Percentiles rank a stretch among this genome's conserved stretches.
phyloP scores from a whole-genome alignment of 2,113 vertebrate genomes.

The Saimiri boliviensis region DNA sequence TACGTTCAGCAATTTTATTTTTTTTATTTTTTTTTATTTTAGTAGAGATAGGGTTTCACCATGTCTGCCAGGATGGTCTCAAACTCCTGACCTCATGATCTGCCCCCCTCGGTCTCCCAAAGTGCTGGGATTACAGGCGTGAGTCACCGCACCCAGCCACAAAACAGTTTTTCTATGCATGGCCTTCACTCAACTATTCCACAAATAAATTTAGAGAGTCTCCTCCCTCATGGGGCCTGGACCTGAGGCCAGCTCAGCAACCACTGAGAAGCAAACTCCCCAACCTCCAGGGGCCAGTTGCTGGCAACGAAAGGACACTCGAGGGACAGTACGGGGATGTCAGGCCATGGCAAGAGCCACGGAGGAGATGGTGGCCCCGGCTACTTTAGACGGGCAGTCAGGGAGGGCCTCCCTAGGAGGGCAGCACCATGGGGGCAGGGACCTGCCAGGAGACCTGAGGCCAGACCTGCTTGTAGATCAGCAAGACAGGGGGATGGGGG shows the following conservation, averaged over 20 bases:
- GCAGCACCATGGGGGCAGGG: too few species aligned
- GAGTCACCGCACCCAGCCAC: too few species aligned
- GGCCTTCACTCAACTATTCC: neutral
- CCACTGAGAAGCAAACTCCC: neutral
- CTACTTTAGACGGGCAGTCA: neutral
- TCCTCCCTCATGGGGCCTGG: too few species aligned
- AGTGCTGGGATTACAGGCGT: too few species aligned
- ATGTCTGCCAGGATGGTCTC: too few species aligned
- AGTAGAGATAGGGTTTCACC: too few species aligned
- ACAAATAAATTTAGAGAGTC: neutral
- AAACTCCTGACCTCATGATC: too few species aligned
- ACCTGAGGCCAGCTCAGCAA: neutral
- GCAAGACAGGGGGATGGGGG: neutral
- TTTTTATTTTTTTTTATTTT: too few species aligned
- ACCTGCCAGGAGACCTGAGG: neutral
- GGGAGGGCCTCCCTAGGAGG: neutral
- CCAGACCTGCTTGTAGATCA: neutral
- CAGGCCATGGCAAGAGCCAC: neutral
- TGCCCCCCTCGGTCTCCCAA: too few species aligned
- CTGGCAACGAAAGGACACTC: too few species aligned
- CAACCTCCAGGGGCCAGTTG: neutral
- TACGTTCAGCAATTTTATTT: too few species aligned
- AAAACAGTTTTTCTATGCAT: too few species aligned
- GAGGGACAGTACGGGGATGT: rapidly evolving
- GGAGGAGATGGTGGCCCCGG: neutral